A percentile compares a stretch with the other conserved stretches of the same genome.
phyloP scores from a whole-genome alignment of 2,888 invertebrate species.

The Sphaerophoria taeniata region DNA sequence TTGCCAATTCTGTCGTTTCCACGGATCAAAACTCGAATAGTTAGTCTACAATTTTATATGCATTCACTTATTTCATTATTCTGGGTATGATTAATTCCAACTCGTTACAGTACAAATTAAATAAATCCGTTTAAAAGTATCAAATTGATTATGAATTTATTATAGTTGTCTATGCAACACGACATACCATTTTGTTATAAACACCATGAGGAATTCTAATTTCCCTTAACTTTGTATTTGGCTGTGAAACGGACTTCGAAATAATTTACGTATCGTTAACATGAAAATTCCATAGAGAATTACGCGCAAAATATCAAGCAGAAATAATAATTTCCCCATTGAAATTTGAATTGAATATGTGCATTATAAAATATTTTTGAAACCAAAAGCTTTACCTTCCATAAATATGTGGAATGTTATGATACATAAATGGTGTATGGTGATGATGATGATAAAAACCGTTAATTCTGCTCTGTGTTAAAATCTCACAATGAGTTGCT shows the following conservation, averaged over 20 bases:
- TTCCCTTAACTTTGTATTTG: constrained; percentile 8
- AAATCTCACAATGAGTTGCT: too few species aligned
- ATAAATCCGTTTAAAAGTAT: constrained; percentile 23
- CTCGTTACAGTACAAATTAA: constrained; percentile 9
- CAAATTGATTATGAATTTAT: constrained; percentile 27
- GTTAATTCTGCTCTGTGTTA: too few species aligned
- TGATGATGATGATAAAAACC: too few species aligned
- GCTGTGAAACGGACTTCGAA: neutral
- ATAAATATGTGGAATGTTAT: too few species aligned
- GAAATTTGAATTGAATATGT: constrained; percentile 35
- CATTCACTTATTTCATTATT: constrained; percentile 26
- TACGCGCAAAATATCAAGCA: constrained; percentile 34
- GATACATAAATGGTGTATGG: too few species aligned
- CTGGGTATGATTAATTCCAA: neutral
- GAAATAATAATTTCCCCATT: constrained; percentile 29
- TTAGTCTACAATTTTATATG: constrained; percentile 10
- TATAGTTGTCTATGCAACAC: neutral
- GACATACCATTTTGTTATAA: constrained; percentile 3
- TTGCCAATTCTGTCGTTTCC: neutral
- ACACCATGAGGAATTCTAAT: constrained; percentile 24
- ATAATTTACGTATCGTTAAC: constrained; percentile 41
- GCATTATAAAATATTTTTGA: constrained; percentile 27
- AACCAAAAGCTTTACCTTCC: neutral
- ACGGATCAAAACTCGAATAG: neutral
- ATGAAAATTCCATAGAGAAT: constrained; percentile 29